Evolutionary conservation across 2,113 vertebrate species (phyloP).

Genomic region (Sinocyclocheilus anshuiensis): DNA sequence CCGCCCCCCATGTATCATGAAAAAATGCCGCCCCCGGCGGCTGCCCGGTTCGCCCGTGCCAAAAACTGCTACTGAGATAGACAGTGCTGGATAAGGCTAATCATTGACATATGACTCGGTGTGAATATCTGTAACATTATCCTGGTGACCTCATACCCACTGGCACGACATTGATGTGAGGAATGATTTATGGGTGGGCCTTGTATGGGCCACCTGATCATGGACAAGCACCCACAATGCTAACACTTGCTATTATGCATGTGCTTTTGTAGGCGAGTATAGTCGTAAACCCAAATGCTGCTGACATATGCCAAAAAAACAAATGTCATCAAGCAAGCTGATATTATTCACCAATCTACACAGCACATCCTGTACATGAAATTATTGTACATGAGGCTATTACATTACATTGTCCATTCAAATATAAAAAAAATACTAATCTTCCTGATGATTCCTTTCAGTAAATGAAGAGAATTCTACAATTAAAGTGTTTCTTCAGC

Average conservation of each 20-base stretch:
- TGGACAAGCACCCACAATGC: neutral
- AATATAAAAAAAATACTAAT: too few species aligned
- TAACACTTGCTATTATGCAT: neutral
- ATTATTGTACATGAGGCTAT: neutral
- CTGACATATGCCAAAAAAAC: neutral
- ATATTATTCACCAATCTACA: neutral
- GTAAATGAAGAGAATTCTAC: too few species aligned
- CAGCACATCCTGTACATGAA: neutral
- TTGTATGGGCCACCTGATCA: slow-evolving; percentile 3
- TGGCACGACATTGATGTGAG: neutral
- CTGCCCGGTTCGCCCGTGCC: too few species aligned
- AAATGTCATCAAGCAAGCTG: neutral
- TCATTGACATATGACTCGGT: neutral
- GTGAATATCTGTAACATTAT: slow-evolving; percentile 17
- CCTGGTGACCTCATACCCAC: slow-evolving; percentile 16
- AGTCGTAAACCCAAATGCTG: neutral
- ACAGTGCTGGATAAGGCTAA: neutral
- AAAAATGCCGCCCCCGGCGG: too few species aligned
- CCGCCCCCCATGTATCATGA: too few species aligned
- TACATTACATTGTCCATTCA: neutral
- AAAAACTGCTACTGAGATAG: too few species aligned
- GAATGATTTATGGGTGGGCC: neutral
- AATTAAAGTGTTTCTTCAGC: too few species aligned
- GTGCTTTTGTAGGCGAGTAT: neutral
- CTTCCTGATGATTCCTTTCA: too few species aligned